phyloP scores from a whole-genome alignment of 2,797 vertebrate species.

The Tokudaia tokunoshimensis region DNA sequence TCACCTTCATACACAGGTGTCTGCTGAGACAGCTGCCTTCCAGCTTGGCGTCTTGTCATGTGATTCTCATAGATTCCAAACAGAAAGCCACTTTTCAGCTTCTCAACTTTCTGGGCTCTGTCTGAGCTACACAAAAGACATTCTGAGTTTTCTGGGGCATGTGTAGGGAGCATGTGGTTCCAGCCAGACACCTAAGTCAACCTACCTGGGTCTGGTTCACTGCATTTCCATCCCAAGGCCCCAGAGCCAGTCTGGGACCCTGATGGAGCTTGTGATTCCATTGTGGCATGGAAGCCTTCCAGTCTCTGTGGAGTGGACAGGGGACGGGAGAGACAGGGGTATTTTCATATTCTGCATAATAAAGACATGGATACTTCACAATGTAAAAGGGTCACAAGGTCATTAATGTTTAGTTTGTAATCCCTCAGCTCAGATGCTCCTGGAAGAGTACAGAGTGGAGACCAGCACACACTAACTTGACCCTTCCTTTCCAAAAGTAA shows the following conservation, averaged over 20 bases:
- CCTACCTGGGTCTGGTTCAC: background rate
- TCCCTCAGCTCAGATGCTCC: background rate
- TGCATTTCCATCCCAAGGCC: background rate
- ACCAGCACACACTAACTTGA: background rate
- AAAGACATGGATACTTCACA: background rate
- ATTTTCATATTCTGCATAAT: background rate
- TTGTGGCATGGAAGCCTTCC: background rate
- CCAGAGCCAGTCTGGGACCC: background rate
- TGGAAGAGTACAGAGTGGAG: background rate
- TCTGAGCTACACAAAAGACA: background rate
- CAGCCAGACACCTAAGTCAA: background rate
- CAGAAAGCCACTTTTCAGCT: background rate
- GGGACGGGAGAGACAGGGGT: too few relatives aligned
- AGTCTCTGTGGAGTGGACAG: background rate
- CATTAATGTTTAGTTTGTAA: background rate
- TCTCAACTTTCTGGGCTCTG: background rate
- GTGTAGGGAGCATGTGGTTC: background rate
- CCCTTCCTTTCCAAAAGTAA: background rate
- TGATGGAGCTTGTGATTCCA: background rate
- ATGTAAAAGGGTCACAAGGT: background rate
- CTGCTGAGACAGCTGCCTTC: background rate
- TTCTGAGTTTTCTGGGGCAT: background rate
- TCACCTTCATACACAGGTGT: background rate
- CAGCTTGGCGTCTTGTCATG: slow-evolving; percentile 1
- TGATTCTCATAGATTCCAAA: background rate